Percentiles rank a stretch among this genome's conserved stretches.
Evolutionary conservation across 2,113 vertebrate species (phyloP).

Genomic region (Corvus moneduloides): DNA sequence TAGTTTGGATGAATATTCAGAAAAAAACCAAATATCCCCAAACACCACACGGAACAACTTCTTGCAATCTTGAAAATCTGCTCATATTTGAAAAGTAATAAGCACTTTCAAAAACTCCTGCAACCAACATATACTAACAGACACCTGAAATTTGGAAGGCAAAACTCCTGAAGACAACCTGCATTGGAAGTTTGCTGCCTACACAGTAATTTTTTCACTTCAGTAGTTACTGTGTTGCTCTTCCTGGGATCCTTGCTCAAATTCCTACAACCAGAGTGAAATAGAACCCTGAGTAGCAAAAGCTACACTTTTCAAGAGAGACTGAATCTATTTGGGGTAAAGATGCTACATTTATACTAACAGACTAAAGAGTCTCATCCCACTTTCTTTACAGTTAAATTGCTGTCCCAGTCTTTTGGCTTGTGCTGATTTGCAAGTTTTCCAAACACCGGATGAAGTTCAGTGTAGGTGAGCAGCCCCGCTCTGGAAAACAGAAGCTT

Average conservation of each 20-base stretch:
- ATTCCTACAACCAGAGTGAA: background rate
- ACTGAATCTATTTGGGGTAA: background rate
- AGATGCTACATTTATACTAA: background rate
- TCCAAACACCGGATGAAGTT: background rate
- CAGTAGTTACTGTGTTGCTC: background rate
- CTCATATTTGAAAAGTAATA: background rate
- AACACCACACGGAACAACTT: rapidly evolving
- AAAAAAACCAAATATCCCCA: background rate
- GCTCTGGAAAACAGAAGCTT: background rate
- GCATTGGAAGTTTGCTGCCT: background rate
- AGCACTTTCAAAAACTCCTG: background rate
- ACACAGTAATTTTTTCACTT: background rate
- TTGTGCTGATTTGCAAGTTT: rapidly evolving
- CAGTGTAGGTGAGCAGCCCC: background rate
- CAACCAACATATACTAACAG: background rate
- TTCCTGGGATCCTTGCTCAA: background rate
- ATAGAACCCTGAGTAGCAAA: background rate
- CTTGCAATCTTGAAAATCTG: background rate
- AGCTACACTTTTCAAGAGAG: background rate
- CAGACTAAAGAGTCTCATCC: background rate
- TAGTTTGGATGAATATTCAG: background rate
- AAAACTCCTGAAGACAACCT: background rate
- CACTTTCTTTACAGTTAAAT: background rate
- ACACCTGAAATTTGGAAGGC: background rate
- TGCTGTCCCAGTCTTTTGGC: background rate